Conservation (phyloP, 2,113 vertebrate genomes). For the Scartelaos histophorus region DNA sequence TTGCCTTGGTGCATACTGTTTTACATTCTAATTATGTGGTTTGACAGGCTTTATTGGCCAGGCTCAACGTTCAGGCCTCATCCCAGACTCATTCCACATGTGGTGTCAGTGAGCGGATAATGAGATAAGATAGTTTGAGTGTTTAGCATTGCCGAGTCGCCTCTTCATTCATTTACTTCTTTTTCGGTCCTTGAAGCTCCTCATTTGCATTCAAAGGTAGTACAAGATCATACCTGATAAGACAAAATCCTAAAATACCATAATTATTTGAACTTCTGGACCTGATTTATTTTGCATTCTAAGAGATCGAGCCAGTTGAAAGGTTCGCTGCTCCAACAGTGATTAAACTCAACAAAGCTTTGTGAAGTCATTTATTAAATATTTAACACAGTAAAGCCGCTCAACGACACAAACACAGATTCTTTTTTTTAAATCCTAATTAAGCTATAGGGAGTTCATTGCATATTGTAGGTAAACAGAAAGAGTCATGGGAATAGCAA, state of each 20-base stretch:
- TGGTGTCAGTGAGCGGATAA: conserved; percentile 72
- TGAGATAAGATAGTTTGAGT: conserved; percentile 70
- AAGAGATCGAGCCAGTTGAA: conserved; percentile 50
- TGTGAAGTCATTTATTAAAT: conserved; percentile 76
- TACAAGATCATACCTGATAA: conserved; percentile 15
- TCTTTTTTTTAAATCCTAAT: conserved; percentile 75
- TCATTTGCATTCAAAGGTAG: conserved; percentile 7
- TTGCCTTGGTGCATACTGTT: conserved; percentile 69
- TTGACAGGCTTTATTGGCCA: conserved; percentile 73
- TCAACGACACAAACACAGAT: conserved; percentile 68
- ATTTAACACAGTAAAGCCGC: conserved; percentile 74
- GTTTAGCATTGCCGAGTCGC: conserved; percentile 44
- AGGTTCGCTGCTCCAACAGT: conserved; percentile 58
- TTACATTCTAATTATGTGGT: conserved; percentile 80
- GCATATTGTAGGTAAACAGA: conserved; percentile 82
- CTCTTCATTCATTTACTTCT: conserved; percentile 28
- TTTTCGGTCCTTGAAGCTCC: conserved; percentile 25
- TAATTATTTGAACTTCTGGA: conserved; percentile 35
- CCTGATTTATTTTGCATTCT: conserved; percentile 46
- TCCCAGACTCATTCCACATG: conserved; percentile 71
- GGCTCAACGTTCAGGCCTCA: conserved; percentile 69
- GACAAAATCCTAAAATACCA: conserved; percentile 7
- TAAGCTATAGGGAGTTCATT: conserved; percentile 80
- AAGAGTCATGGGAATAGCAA: conserved; percentile 71
- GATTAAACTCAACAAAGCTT: conserved; percentile 76